phyloP scores from a whole-genome alignment of 2,113 vertebrate species.

The Perccottus glenii region DNA sequence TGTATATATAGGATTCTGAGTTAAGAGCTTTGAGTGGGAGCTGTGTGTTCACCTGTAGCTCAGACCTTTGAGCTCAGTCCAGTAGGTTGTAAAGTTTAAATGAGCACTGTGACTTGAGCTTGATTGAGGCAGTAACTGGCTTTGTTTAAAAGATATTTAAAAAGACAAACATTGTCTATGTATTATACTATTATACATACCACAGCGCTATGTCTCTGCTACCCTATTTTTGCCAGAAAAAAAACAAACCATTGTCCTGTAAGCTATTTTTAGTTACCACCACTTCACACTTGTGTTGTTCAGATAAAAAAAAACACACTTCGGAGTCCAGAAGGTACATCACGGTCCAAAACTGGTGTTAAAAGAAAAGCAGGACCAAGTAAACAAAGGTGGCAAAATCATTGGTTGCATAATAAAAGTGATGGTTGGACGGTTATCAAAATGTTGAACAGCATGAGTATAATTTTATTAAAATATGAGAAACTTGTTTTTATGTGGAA shows the following conservation, averaged over 20 bases:
- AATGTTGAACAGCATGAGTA: neutral
- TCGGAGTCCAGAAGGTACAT: neutral
- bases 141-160: slow-evolving; percentile 33
- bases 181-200: neutral
- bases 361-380: neutral
- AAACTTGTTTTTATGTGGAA: too few relatives aligned
- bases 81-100: neutral
- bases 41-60: slow-evolving; percentile 15
- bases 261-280: slow-evolving; percentile 14
- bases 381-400: neutral
- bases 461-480: too few relatives aligned
- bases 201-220: neutral
- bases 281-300: neutral
- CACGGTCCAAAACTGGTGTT: slow-evolving; percentile 6
- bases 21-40: neutral
- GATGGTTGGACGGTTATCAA: neutral
- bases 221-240: slow-evolving; percentile 4
- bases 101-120: slow-evolving; percentile 17
- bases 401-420: neutral
- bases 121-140: slow-evolving; percentile 31
- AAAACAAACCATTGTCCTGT: neutral
- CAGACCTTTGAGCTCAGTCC: slow-evolving; percentile 2
- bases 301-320: neutral
- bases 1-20: neutral
- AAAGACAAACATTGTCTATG: neutral